These are phyloP conservation scores for Achatina immaculata DNA, from an alignment of 1,140 invertebrate species.

Conservation along the genomic window DNA sequence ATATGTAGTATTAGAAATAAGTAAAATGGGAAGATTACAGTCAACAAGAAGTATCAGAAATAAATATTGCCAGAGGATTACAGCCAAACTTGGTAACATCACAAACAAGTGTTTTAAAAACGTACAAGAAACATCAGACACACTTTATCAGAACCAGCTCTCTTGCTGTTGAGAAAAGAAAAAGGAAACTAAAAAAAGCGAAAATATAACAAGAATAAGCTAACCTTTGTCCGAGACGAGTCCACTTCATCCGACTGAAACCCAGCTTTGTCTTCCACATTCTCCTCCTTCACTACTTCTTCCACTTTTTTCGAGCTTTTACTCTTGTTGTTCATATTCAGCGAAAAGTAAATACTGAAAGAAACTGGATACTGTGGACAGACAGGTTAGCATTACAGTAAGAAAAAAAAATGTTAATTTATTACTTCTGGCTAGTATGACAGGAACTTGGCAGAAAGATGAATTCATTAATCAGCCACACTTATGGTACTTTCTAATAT, in stretches of 20 bases:
- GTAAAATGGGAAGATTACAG: too few relatives aligned
- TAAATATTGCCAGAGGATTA: not conserved
- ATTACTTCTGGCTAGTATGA: too few relatives aligned
- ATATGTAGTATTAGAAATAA: too few relatives aligned
- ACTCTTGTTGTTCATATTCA: conserved; percentile 54
- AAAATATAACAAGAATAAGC: not conserved
- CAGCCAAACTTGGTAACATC: not conserved
- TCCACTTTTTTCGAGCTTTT: conserved; percentile 47
- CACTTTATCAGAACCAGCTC: too few relatives aligned
- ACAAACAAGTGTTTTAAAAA: too few relatives aligned
- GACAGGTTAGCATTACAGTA: not conserved
- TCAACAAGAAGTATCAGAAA: not conserved
- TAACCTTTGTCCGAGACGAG: conserved; percentile 57
- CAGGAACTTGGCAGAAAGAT: too few relatives aligned
- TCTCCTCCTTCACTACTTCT: conserved; percentile 43
- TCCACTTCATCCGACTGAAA: conserved; percentile 62
- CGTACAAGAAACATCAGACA: too few relatives aligned
- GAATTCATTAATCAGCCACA: too few relatives aligned
- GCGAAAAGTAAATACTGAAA: conserved; percentile 59
- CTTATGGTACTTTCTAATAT: too few relatives aligned
- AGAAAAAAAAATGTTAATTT: too few relatives aligned
- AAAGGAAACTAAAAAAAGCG: not conserved
- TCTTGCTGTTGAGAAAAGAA: too few relatives aligned
- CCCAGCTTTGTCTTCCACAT: conserved; percentile 40
- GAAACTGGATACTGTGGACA: conserved; percentile 58